A percentile compares a stretch with the other conserved stretches of the same genome.
phyloP scores from a whole-genome alignment of 2,113 vertebrate genomes.

The Plotosus lineatus region DNA sequence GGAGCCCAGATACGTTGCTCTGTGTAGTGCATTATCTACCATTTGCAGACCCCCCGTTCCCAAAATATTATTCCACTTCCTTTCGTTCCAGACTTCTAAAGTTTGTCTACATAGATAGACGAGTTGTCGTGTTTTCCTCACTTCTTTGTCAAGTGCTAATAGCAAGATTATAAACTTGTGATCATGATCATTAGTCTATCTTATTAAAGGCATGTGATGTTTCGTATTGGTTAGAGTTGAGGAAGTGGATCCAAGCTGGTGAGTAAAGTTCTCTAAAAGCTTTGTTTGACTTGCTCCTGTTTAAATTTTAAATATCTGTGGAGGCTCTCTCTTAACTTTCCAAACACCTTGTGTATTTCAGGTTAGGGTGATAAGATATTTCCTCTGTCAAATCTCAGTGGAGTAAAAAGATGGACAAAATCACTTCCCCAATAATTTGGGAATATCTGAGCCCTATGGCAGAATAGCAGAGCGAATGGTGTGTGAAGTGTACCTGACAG shows the following conservation, averaged over 20 bases:
- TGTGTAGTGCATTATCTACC: background rate
- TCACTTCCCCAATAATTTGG: background rate
- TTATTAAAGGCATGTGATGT: background rate
- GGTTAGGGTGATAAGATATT: too few relatives aligned
- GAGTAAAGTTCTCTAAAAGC: background rate
- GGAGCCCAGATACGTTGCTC: background rate
- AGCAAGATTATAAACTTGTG: background rate
- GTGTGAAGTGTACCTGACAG: background rate
- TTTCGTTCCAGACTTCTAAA: background rate
- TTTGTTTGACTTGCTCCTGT: background rate
- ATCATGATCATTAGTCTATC: background rate
- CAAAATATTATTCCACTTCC: background rate
- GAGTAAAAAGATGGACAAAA: too few relatives aligned
- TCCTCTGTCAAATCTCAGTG: too few relatives aligned
- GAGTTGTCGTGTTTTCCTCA: background rate
- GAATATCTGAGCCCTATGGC: conserved; percentile 1
- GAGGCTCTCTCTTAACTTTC: too few relatives aligned
- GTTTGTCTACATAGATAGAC: background rate
- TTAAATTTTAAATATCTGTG: too few relatives aligned
- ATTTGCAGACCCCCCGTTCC: background rate
- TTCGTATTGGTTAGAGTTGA: background rate
- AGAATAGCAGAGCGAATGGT: background rate
- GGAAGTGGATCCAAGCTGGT: background rate
- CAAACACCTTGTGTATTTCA: too few relatives aligned
- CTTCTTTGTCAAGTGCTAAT: background rate